Evolutionary conservation across 2,113 vertebrate genomes (phyloP), one percentile per base, ranked within the genome.

Genomic region (Oxyura jamaicensis): DNA sequence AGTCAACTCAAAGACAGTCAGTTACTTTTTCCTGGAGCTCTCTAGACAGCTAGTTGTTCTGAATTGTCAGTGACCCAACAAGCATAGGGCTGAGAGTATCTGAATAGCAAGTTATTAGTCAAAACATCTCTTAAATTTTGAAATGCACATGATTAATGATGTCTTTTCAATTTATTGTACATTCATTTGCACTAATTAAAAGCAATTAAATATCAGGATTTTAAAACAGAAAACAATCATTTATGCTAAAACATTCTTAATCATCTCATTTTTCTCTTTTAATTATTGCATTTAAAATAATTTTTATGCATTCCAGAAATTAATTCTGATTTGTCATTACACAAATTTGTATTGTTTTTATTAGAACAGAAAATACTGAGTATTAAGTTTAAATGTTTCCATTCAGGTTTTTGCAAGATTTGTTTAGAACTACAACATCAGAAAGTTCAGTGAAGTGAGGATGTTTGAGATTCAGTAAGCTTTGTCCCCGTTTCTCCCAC

Each of bases 141-240:
- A 86, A 81, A 65, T 58, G 22, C 11, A 39, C 33, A 58, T 11
- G 35, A 76, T 90, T 91, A 71, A 17, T 63, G 8, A 58, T 69
- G 56, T 35, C 0, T 88, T 93, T 93, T 81, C 31, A 55, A 10
- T 77, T 74, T 74, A 69, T 83, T 63, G 22, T 72, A 52, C 14
- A 44, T 86, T 55, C 2, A 83, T 83, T 83, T 94, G 11, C 91
- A 17, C 29, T 66, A 94, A 77, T 90, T 91, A 59, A 83, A 91
- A 94, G 17, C 39, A 36, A 17, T 36, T 22, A 79, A 73, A 62
- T 63, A 39, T n/a, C 7, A 50, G 3, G 1, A 41, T 74, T 83
- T 87, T 52, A 66, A 92, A 91, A 48, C 8, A 60, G 25, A 10
- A 83, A 86, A 65, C 9, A 39, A 14, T 63, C 28, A 18, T 87